Percentiles rank a stretch among this genome's conserved stretches.
Evolutionary conservation across 2,113 vertebrate genomes (phyloP).

Genomic region (Erinaceus europaeus): DNA sequence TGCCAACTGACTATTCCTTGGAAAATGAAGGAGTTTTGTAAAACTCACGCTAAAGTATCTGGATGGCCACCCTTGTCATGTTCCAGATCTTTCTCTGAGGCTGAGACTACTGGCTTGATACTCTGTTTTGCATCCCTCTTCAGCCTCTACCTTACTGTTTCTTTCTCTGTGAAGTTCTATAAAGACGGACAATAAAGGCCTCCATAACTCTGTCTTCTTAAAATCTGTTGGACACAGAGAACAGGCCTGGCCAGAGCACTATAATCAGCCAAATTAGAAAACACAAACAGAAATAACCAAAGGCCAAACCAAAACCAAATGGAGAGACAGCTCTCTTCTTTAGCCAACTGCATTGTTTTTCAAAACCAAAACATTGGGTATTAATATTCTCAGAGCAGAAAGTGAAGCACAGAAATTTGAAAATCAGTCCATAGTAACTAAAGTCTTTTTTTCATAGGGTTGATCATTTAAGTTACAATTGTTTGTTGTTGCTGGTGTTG

Average conservation of each 20-base stretch:
- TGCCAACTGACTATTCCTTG: neutral
- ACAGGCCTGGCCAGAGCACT: conserved; percentile 1
- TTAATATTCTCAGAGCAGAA: conserved; percentile 73
- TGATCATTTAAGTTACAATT: conserved; percentile 38
- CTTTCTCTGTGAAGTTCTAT: conserved; percentile 12
- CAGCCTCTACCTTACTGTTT: neutral
- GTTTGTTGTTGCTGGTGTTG: too few species aligned
- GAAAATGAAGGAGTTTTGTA: neutral
- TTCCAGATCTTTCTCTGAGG: too few species aligned
- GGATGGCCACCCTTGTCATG: neutral
- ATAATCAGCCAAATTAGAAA: conserved; percentile 62
- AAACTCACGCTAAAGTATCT: neutral
- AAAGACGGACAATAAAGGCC: conserved; percentile 39
- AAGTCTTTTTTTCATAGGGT: conserved; percentile 55
- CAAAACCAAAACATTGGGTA: conserved; percentile 47
- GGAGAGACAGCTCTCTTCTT: conserved; percentile 48
- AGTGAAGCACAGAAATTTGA: conserved; percentile 70
- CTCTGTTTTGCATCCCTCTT: neutral
- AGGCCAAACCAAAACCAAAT: conserved; percentile 69
- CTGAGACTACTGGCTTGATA: neutral
- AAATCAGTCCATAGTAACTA: conserved; percentile 64
- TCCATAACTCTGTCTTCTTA: conserved; percentile 11
- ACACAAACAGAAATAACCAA: conserved; percentile 68
- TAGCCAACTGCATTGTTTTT: conserved; percentile 68
- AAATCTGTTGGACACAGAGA: conserved; percentile 15